Evolutionary conservation across 2,888 invertebrate species (phyloP).

Genomic region (Folsomia manolachei): DNA sequence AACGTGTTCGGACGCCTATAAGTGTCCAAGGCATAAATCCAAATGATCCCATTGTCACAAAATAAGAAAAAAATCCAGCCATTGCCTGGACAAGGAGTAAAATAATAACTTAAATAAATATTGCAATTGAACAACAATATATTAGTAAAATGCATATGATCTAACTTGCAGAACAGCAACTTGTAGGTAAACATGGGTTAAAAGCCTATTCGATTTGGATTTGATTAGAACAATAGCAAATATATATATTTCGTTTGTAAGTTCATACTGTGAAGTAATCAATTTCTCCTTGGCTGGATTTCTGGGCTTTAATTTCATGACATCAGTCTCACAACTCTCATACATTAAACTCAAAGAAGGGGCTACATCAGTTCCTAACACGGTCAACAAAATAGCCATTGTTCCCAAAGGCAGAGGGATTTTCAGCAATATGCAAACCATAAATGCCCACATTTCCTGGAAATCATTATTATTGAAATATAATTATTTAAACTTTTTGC

Average conservation of each 20-base stretch:
- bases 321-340: slow-evolving; percentile 40
- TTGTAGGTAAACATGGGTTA: slow-evolving; percentile 41
- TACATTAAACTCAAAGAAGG: slow-evolving; percentile 28
- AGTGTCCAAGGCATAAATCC: slow-evolving; percentile 58
- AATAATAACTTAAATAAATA: too few species aligned
- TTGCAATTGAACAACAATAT: too few species aligned
- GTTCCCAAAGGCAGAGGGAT: slow-evolving; percentile 58
- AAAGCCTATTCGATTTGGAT: not conserved
- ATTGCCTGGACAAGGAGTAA: too few species aligned
- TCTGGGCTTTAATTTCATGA: slow-evolving; percentile 32
- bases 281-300: slow-evolving; percentile 9
- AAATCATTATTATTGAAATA: too few species aligned
- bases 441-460: slow-evolving; percentile 58
- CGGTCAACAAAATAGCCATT: slow-evolving; percentile 59
- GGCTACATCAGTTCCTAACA: slow-evolving; percentile 57
- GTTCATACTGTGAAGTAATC: slow-evolving; percentile 11
- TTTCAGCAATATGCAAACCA: slow-evolving; percentile 55
- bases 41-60: slow-evolving; percentile 59
- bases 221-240: not conserved
- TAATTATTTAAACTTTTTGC: not conserved
- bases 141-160: too few species aligned
- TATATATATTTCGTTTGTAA: not conserved
- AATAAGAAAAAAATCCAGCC: slow-evolving; percentile 60
- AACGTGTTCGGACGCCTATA: slow-evolving; percentile 56
- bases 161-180: slow-evolving; percentile 57